These are phyloP conservation scores for Netelia virgata DNA, from an alignment of 2,888 invertebrate genomes.

Conservation along the genomic window DNA sequence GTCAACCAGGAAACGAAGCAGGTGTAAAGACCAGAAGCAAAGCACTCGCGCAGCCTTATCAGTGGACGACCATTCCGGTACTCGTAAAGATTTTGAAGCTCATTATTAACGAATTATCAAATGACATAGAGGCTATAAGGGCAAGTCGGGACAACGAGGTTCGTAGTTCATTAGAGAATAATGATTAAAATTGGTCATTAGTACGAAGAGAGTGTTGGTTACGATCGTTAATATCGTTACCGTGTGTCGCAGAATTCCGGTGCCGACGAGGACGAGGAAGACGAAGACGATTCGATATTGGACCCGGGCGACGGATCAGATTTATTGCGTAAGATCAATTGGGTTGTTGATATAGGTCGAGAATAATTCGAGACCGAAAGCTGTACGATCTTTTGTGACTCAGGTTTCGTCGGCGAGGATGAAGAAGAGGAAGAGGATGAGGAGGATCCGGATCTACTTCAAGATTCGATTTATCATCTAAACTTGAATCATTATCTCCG, in stretches of 20 bases:
- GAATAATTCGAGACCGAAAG: not conserved
- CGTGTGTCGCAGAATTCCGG: conserved; percentile 71
- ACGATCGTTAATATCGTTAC: too few relatives aligned
- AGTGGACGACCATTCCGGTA: conserved; percentile 88
- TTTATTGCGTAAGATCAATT: conserved; percentile 74
- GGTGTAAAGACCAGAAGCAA: conserved; percentile 85
- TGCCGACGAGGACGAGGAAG: conserved; percentile 83
- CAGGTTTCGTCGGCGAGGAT: conserved; percentile 71
- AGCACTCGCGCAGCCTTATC: conserved; percentile 82
- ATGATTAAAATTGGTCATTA: too few relatives aligned
- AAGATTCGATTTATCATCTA: conserved; percentile 88
- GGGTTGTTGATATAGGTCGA: conserved; percentile 1
- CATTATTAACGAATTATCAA: conserved; percentile 88
- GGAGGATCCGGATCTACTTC: conserved; percentile 87
- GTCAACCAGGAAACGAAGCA: conserved; percentile 4
- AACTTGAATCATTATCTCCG: conserved; percentile 88
- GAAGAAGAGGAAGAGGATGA: conserved; percentile 84
- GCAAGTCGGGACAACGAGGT: conserved; percentile 81
- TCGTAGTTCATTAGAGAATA: not conserved
- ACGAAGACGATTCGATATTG: conserved; percentile 75
- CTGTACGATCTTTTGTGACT: conserved; percentile 21
- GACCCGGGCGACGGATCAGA: conserved; percentile 78
- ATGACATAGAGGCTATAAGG: conserved; percentile 86
- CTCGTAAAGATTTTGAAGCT: conserved; percentile 91
- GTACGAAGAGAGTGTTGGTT: too few relatives aligned